Percentiles rank a stretch among this genome's conserved stretches.
Evolutionary conservation across 2,113 vertebrate genomes (phyloP).

Genomic region (Hippocampus comes): DNA sequence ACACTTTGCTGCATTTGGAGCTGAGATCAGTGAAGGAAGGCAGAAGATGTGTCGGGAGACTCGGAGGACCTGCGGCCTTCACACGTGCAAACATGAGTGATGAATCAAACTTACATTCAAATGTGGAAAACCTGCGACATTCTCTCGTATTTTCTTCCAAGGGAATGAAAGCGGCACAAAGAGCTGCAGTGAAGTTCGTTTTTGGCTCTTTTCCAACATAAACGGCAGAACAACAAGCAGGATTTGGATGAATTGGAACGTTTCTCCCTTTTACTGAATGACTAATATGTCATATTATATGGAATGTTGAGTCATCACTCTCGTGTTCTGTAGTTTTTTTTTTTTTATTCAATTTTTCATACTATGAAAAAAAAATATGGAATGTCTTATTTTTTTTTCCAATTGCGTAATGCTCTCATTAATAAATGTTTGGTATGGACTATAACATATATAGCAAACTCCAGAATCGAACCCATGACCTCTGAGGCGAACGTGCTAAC

Average conservation of each 20-base stretch:
- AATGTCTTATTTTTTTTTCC: too few relatives aligned
- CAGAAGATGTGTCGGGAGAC: constrained; percentile 55
- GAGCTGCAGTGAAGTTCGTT: not conserved
- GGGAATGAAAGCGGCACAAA: not conserved
- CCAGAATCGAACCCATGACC: too few relatives aligned
- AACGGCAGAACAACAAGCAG: not conserved
- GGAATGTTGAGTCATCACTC: too few relatives aligned
- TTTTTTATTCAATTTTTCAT: too few relatives aligned
- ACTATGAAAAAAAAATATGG: too few relatives aligned
- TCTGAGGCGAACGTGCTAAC: too few relatives aligned
- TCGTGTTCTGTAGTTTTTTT: too few relatives aligned
- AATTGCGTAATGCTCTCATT: too few relatives aligned
- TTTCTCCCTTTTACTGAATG: too few relatives aligned
- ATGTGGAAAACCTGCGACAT: not conserved
- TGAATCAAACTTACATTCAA: not conserved
- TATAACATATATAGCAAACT: too few relatives aligned
- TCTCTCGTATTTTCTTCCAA: not conserved
- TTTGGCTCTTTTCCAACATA: not conserved
- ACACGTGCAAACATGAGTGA: not conserved
- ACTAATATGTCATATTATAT: too few relatives aligned
- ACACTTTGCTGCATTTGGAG: constrained; percentile 94
- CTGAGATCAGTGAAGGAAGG: constrained; percentile 89
- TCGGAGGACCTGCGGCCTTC: constrained; percentile 35
- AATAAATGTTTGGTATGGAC: too few relatives aligned
- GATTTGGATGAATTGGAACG: not conserved